Conservation (phyloP, 1,140 invertebrate genomes). For the Drosophila erecta region DNA sequence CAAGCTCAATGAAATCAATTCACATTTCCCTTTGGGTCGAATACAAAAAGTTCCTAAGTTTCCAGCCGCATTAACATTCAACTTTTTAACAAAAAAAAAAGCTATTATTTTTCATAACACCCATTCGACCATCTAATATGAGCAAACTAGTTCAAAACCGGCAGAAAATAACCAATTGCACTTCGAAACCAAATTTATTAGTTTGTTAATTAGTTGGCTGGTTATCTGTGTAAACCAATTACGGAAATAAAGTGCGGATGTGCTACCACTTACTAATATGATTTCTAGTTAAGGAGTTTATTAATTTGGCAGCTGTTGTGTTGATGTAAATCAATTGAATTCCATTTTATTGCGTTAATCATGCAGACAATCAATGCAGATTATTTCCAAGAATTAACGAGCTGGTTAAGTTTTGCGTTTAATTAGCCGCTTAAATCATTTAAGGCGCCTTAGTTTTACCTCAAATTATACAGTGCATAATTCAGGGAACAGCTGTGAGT, state of each 20-base stretch:
- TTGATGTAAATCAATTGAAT: neutral
- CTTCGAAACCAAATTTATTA: too few species aligned
- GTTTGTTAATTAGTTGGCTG: too few species aligned
- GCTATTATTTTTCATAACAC: too few species aligned
- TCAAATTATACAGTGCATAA: constrained; percentile 29
- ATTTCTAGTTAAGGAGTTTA: neutral
- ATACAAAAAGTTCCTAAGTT: too few species aligned
- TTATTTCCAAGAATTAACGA: constrained; percentile 61
- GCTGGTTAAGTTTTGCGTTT: constrained; percentile 31
- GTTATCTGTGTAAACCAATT: neutral
- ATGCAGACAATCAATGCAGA: constrained; percentile 40
- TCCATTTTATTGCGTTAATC: constrained; percentile 48
- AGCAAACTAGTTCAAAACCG: too few species aligned
- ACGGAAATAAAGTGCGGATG: neutral
- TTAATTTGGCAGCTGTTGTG: constrained; percentile 4
- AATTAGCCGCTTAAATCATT: constrained; percentile 43
- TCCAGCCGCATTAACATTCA: too few species aligned
- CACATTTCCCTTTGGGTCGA: too few species aligned
- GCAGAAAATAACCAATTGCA: too few species aligned
- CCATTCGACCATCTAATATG: too few species aligned
- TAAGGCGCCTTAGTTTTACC: constrained; percentile 11
- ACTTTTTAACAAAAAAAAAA: too few species aligned
- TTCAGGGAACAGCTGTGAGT: constrained; percentile 7
- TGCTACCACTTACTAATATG: neutral
- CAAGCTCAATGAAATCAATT: neutral